Evolutionary conservation across 2,113 vertebrate genomes (phyloP), one percentile per base, ranked within the genome.

Genomic region (Prunella himalayana): DNA sequence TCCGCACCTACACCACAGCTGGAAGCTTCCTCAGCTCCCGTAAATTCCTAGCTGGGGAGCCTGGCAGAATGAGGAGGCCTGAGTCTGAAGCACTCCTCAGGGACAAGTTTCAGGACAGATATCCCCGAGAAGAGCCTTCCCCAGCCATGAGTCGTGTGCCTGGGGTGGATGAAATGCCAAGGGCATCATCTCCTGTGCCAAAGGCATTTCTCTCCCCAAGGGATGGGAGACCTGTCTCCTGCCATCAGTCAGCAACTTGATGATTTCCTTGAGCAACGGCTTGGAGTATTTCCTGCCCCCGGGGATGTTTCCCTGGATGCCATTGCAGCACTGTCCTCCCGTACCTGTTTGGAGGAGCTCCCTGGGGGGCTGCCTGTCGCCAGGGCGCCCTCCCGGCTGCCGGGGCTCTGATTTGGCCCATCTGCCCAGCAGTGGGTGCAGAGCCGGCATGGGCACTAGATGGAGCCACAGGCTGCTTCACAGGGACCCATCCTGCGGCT

Each of bases 391-490:
- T 81, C 11, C n/a, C 13, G 13, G 18, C 13, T 86, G 13, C 33
- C 63, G 20, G 49, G n/a, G 14, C 41, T 61, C 68, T 16, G 35
- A 7, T 78, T 53, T 16, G 51, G 56, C 25, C 20, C 13, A 5
- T 37, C 31, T 20, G 60, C n/a, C 10, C 56, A 39, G 69, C 50
- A 13, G 2, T 9, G 82, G 24, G 35, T 75, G 64, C 85, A 23
- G 61, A 41, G 56, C 51, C 65, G 31, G 13, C 61, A 2, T 5
- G 13, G 65, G 70, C 95, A 51, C 94, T 94, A 96, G 96, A 60
- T 95, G 96, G 96, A 95, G 96, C 87, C 66, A 84, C 78, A 95
- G 85, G 78, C 91, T 96, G 78, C 61, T 51, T 76, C 88, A 56
- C 49, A 14, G 60, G 78, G 18, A 41, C 27, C 27, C 68, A 14